Conservation (phyloP, 2,888 invertebrate species). For the Amiota communis region DNA sequence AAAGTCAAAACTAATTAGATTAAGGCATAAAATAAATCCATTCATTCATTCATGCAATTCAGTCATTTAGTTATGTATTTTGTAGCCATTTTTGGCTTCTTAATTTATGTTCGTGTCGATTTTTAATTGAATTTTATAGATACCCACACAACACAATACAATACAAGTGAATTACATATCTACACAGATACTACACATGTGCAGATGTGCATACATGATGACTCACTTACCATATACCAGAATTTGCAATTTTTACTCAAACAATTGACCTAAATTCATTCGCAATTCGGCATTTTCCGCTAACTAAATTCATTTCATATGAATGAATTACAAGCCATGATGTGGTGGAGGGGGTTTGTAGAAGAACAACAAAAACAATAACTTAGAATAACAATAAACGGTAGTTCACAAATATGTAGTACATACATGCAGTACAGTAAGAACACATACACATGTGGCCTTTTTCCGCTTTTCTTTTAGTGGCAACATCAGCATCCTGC, state of each 20-base stretch:
- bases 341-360: neutral
- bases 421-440: neutral
- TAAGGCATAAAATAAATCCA: too few species aligned
- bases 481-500: conserved; percentile 10
- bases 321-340: conserved; percentile 3
- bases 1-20: too few species aligned
- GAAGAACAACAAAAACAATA: neutral
- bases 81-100: conserved; percentile 1
- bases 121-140: conserved; percentile 25
- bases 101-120: neutral
- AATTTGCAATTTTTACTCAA: neutral
- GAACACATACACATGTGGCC: neutral
- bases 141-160: neutral
- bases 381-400: neutral
- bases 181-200: neutral
- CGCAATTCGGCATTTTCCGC: conserved; percentile 15
- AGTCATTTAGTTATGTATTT: neutral
- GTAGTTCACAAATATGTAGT: neutral
- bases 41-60: too few species aligned
- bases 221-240: too few species aligned
- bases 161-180: neutral
- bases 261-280: conserved; percentile 24
- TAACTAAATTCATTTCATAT: conserved; percentile 12
- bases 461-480: neutral
- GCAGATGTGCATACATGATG: neutral